Evolutionary conservation across 2,888 invertebrate genomes (phyloP), one percentile per base, ranked within the genome.

Genomic region (Cylloceria caligata): DNA sequence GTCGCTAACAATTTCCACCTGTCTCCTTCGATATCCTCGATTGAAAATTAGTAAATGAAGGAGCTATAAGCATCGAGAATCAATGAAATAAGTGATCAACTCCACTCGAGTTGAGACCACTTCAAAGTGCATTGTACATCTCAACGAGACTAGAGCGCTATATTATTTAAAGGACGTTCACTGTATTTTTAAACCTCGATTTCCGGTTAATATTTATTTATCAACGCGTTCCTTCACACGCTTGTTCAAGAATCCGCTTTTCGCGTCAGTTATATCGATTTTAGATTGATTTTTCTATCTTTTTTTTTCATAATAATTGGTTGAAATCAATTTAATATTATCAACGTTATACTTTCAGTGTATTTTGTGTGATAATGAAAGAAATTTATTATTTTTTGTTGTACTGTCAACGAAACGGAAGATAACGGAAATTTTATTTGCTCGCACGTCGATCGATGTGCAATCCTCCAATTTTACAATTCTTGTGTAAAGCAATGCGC

Each of bases 161-260:
- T 16, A 45, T 55, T 65, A 39, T 75, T 57, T 21, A 5, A 64
- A 68, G 19, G 13, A 45, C 21, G 19, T 1, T 16, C 21, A 16
- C 11, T 47, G 47, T 75, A 75, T 75, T 64, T 73, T 68, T 24
- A 57, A 7, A 21, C 9, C 13, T n/a, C 62, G 60, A 27, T 60
- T 9, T 13, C 45, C 62, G 36, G 9, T 24, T 36, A 64, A 39
- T 39, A 69, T 55, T 57, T 72, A 67, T 71, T 76, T 76, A 72
- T 76, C 60, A 72, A 45, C 36, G 34, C 65, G 52, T 57, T 72
- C 39, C 13, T 39, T 2, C 47, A 42, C 42, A 2, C 45, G 49
- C 34, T 77, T 76, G 77, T 77, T 81, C 68, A 72, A 81, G 42
- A 42, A 19, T 67, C 27, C 57, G 16, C 67, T 57, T 72, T 60